Evolutionary conservation across 1,140 invertebrate genomes (phyloP).

Genomic region (Colletes latitarsis): DNA sequence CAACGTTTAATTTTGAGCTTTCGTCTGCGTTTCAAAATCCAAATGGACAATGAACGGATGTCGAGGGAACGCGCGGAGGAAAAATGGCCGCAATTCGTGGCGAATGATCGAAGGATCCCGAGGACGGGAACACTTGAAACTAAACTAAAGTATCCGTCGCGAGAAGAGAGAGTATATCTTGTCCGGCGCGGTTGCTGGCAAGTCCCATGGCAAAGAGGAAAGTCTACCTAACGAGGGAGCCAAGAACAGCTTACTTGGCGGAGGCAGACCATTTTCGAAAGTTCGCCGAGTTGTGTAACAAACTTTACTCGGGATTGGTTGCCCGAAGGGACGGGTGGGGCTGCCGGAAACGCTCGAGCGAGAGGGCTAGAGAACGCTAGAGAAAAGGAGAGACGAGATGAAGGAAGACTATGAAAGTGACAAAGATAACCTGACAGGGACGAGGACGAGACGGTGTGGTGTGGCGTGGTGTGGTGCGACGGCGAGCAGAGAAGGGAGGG

Average conservation of each 20-base stretch:
- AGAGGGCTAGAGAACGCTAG: constrained; percentile 27
- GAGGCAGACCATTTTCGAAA: constrained; percentile 78
- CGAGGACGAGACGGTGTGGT: constrained; percentile 10
- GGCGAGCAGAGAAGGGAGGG: constrained; percentile 21
- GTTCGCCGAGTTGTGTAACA: constrained; percentile 80
- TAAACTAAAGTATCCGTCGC: constrained; percentile 11
- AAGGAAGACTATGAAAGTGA: constrained; percentile 28
- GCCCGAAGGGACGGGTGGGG: constrained; percentile 76
- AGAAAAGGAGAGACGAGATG: not conserved
- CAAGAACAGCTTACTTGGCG: constrained; percentile 75
- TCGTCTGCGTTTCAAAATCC: too few species aligned
- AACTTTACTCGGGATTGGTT: constrained; percentile 80
- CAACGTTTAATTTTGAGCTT: too few species aligned
- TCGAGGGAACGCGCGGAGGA: too few species aligned
- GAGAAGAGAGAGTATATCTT: constrained; percentile 13
- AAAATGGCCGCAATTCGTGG: not conserved
- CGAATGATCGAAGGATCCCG: not conserved
- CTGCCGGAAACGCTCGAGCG: constrained; percentile 59
- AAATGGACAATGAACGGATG: too few species aligned
- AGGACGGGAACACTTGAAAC: not conserved
- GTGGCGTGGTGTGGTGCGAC: not conserved
- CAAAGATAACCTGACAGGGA: not conserved
- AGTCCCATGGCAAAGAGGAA: constrained; percentile 68
- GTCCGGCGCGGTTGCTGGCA: constrained; percentile 71
- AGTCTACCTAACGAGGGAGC: constrained; percentile 70